These are phyloP conservation scores for Bradypus variegatus DNA, from an alignment of 2,797 vertebrate genomes.

Conservation along the genomic window DNA sequence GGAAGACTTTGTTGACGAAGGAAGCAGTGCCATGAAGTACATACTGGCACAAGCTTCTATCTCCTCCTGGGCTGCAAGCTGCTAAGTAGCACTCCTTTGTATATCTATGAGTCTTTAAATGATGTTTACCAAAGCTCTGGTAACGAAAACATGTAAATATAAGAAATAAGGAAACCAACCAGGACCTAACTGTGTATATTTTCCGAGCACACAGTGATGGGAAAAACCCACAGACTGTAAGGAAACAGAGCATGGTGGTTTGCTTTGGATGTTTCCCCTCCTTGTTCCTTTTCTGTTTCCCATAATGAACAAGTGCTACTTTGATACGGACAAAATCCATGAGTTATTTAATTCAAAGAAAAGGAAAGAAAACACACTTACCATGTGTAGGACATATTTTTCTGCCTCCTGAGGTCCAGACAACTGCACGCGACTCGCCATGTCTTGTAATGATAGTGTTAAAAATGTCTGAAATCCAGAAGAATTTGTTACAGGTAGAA, in stretches of 20 bases:
- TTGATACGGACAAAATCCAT: neutral
- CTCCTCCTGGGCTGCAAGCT: neutral
- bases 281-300: neutral
- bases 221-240: neutral
- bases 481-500: constrained; percentile 27
- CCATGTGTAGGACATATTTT: constrained; percentile 99
- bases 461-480: constrained; percentile 89
- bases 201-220: neutral
- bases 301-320: neutral
- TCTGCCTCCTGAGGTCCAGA: constrained; percentile 96
- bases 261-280: neutral
- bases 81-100: neutral
- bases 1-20: neutral
- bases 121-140: neutral
- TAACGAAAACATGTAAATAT: neutral
- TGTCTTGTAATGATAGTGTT: constrained; percentile 98
- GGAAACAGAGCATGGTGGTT: neutral
- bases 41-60: neutral
- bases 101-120: neutral
- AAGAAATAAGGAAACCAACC: neutral
- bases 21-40: neutral
- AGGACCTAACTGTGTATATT: neutral
- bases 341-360: neutral
- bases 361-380: constrained; percentile 69
- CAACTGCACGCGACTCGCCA: constrained; percentile 98